Evolutionary conservation across 2,888 invertebrate species (phyloP), one percentile per base, ranked within the genome.

Genomic region (Meta bourneti): DNA sequence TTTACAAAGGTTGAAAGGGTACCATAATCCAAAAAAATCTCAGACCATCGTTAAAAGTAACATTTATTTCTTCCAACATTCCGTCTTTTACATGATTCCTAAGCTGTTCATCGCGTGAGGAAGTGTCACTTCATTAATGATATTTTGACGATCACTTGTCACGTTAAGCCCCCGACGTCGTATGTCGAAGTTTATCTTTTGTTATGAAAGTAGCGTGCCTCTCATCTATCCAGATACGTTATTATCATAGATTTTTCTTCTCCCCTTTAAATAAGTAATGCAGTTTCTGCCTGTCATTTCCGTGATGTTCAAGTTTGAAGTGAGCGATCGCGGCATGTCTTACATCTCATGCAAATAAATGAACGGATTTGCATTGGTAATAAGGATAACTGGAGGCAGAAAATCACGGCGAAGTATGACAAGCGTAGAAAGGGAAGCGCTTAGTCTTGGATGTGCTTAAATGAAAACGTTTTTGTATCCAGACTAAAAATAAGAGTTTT

Each of bases 91-190:
- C 34, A 13, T n/a, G n/a, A 79, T n/a, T 80, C 87, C 49, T 81
- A 88, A 88, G 61, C 20, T 88, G 75, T 19, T 51, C 81, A 75
- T 88, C 72, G 88, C 88, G 88, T 88, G 88, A 75, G 19, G 69
- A 61, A 61, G 88, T 81, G 88, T 80, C 81, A 82, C 61, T 75
- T 74, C 75, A 80, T 81, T 88, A 88, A 88, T 81, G 81, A 69
- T 88, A 52, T 88, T 88, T 69, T 88, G 88, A 88, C 75, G 88
- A 88, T 81, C 52, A 69, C 69, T 75, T 72, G 75, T 82, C 88
- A 88, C 88, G 88, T 88, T 81, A 78, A 51, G 78, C 69, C n/a
- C 16, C 20, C 13, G 52, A 61, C 54, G 19, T 75, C 13, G 48
- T 20, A 84, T 61, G 52, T 52, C 34, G 52, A 75, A 20, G 74